Evolutionary conservation across 2,888 invertebrate species (phyloP).

Genomic region (Pherbina coryleti): DNA sequence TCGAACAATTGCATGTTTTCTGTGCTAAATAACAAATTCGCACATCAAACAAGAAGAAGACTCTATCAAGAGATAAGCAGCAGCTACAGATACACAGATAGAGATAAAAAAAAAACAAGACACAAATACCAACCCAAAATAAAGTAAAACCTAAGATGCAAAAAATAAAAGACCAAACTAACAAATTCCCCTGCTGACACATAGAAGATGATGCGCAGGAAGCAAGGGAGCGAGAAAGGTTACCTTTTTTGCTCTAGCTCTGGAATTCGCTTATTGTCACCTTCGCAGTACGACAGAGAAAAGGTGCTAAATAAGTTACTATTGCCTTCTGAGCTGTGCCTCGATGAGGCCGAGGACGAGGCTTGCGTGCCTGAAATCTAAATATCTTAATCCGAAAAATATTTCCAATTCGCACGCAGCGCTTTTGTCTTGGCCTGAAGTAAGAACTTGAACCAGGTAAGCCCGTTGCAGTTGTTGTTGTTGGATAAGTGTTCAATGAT

Average conservation of each 20-base stretch:
- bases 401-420: constrained; percentile 32
- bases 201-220: neutral
- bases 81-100: neutral
- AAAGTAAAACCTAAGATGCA: neutral
- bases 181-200: constrained; percentile 39
- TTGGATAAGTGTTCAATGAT: neutral
- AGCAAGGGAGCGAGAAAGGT: neutral
- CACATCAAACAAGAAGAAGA: constrained; percentile 65
- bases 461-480: constrained; percentile 13
- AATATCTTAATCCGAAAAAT: constrained; percentile 68
- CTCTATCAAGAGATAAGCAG: constrained; percentile 57
- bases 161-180: constrained; percentile 36
- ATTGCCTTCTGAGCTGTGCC: neutral
- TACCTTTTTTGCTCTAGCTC: constrained; percentile 11
- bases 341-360: neutral
- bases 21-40: constrained; percentile 66
- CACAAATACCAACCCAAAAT: neutral
- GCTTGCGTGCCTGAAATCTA: constrained; percentile 57
- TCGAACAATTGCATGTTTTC: constrained; percentile 62
- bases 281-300: constrained; percentile 47
- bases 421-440: neutral
- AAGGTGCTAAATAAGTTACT: constrained; percentile 65
- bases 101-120: neutral
- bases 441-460: neutral
- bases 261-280: constrained; percentile 64